Evolutionary conservation across 2,797 vertebrate genomes (phyloP), one percentile per base, ranked within the genome.

Genomic region (Amblyopsis hoosieri): DNA sequence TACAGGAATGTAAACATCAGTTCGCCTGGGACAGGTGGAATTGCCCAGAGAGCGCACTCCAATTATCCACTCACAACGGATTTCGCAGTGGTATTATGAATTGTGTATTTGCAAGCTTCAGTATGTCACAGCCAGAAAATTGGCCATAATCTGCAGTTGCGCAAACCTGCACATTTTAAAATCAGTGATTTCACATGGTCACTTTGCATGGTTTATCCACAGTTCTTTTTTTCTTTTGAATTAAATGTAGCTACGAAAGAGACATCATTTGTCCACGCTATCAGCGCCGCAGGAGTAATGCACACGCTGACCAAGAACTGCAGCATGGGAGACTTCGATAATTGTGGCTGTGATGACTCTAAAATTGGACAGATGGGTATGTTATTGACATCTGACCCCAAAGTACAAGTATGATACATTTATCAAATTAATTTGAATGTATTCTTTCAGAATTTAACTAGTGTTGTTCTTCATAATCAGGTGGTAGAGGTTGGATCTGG

Each of bases 11-110:
- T 64, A 99, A 98, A 83, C 92, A 95, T 71, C 98, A 99, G 86
- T 99, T 99, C 14, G 90, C 94, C 1, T 96, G 93, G 96, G 95
- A 98, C 81, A 95, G 92, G 80, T 99, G 98, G 98, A 98, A 97
- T 84, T 99, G 98, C 73, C 97, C 98, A 0, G 96, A 98, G 81
- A 98, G 90, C 4, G 93, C 95, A 0, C 92, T 97, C 45, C 96
- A 97, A 64, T 87, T 98, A 57, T 96, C 96, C 5, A 96, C 95
- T 0, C 94, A 96, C 74, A 96, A 93, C 78, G 92, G 94, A 62
- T 89, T 97, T 1, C 90, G 96, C 78, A 94, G 93, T 7, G 96
- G 98, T 99, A 90, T 94, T 93, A 45, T 62, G 3, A 15, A 7
- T 12, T 37, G 9, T 15, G 37, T 7, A 2, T 42, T 42, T 42